A percentile compares a stretch with the other conserved stretches of the same genome.
Conservation (phyloP, 2,113 vertebrate genomes). For the Psettodes erumei region DNA sequence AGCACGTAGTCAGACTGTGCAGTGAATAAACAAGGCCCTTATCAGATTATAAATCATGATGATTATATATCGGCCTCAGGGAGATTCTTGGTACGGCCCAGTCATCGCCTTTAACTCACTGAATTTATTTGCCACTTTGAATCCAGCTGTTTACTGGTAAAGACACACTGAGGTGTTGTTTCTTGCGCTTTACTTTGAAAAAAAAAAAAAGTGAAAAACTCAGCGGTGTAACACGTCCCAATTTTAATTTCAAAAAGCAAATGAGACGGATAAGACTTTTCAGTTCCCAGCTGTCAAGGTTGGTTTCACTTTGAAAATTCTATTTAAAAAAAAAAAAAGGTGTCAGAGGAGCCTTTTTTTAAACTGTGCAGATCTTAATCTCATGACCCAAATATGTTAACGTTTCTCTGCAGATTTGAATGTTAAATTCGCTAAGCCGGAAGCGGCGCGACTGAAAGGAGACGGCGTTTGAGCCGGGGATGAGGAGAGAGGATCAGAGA, state of each 20-base stretch:
- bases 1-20: background rate
- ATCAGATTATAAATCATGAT: conserved; percentile 1
- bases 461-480: background rate
- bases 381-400: conserved; percentile 49
- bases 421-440: conserved; percentile 49
- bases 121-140: background rate
- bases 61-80: background rate
- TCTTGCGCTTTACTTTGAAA: background rate
- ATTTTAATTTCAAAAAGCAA: background rate
- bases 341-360: conserved; percentile 34
- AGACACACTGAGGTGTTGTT: conserved; percentile 1
- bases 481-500: conserved; percentile 8
- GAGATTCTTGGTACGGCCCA: background rate
- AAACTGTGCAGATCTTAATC: conserved; percentile 45
- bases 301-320: conserved; percentile 21
- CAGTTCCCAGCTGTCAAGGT: conserved; percentile 2
- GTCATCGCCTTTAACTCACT: background rate
- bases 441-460: conserved; percentile 24
- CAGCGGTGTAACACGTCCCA: background rate
- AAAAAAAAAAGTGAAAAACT: too few relatives aligned
- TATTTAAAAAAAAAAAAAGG: too few relatives aligned
- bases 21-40: background rate
- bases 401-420: conserved; percentile 40
- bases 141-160: background rate
- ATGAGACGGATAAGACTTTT: background rate